Conservation (phyloP, 2,797 vertebrate genomes). For the Lithobates sylvaticus region DNA sequence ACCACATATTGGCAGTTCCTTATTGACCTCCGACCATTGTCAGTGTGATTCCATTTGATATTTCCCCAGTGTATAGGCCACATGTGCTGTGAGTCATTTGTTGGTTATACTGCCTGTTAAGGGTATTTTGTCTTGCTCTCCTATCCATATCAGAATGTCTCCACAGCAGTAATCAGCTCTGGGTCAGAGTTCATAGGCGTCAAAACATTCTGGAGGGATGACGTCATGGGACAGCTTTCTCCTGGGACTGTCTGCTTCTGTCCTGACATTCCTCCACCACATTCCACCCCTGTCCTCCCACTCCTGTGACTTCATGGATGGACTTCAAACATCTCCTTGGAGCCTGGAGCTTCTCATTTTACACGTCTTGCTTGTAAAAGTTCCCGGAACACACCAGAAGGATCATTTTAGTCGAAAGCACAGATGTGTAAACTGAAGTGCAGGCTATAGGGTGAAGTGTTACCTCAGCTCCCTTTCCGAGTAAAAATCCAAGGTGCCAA, state of each 20-base stretch:
- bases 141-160: constrained; percentile 12
- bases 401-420: background rate
- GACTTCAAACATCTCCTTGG: background rate
- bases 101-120: background rate
- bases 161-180: background rate
- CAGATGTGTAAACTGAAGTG: background rate
- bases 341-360: background rate
- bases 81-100: background rate
- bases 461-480: no score
- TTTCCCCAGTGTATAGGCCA: background rate
- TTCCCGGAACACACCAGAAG: background rate
- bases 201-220: constrained; percentile 41
- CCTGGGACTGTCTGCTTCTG: background rate
- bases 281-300: background rate
- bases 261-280: background rate
- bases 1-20: background rate
- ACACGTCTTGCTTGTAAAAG: background rate
- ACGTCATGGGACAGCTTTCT: constrained; percentile 24
- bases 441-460: background rate
- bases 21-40: background rate
- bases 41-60: background rate
- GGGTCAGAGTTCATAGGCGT: constrained; percentile 37
- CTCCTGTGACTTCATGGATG: background rate
- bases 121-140: constrained; percentile 4
- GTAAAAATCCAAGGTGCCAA: no score